phyloP scores from a whole-genome alignment of 1,140 invertebrate species.

The Conus betulinus region DNA sequence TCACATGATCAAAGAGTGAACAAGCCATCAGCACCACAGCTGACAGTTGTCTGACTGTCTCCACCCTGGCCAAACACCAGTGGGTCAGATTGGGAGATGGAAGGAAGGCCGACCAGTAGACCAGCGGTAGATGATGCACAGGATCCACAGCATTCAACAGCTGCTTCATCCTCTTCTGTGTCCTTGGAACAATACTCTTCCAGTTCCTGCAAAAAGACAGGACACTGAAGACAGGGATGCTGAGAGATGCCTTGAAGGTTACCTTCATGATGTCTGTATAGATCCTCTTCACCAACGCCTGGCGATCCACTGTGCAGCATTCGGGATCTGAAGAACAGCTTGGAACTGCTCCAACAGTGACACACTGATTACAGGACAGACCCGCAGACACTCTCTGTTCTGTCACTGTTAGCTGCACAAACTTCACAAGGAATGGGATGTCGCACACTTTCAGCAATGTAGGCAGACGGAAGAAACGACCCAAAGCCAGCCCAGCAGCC shows the following conservation, averaged over 20 bases:
- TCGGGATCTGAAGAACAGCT: not conserved
- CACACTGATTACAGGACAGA: not conserved
- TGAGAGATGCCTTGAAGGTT: not conserved
- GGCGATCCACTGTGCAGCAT: not conserved
- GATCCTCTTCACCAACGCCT: conserved; percentile 2
- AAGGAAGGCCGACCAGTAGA: conserved; percentile 3
- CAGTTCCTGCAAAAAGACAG: not conserved
- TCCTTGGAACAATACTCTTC: not conserved
- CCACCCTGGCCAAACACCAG: not conserved
- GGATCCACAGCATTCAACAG: not conserved
- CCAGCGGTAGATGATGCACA: conserved; percentile 9
- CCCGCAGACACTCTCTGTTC: not conserved
- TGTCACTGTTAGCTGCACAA: not conserved
- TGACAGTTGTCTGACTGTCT: not conserved
- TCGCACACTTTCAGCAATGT: conserved; percentile 22
- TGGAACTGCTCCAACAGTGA: not conserved
- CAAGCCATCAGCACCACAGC: not conserved
- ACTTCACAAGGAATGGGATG: not conserved
- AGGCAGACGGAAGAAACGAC: not conserved
- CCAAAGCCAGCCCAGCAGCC: conserved; percentile 5
- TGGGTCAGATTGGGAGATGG: not conserved
- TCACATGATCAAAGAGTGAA: not conserved
- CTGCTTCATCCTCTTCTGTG: not conserved
- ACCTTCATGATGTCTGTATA: not conserved
- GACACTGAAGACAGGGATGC: conserved; percentile 1